Conservation (phyloP, 2,113 vertebrate species). For the Atrichornis clamosus region DNA sequence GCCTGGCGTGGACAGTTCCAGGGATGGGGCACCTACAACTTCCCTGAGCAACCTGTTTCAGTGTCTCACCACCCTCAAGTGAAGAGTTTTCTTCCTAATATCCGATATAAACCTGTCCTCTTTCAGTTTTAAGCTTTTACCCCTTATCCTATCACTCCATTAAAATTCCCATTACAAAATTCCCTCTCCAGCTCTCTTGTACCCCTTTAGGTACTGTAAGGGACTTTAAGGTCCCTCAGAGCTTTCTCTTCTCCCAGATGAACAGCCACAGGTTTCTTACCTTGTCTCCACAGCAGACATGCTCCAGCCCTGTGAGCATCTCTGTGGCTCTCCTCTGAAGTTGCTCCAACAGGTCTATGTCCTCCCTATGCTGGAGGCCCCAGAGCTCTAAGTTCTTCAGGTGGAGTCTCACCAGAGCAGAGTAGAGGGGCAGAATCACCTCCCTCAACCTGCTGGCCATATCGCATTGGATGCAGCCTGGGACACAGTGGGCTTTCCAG, state of each 20-base stretch:
- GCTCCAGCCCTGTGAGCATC: too few species aligned
- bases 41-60: not conserved
- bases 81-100: not conserved
- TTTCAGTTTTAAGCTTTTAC: not conserved
- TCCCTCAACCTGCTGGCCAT: rapidly evolving
- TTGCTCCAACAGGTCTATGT: not conserved
- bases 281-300: not conserved
- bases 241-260: not conserved
- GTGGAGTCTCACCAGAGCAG: not conserved
- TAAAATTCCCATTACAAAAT: not conserved
- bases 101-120: not conserved
- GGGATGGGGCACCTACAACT: not conserved
- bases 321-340: not conserved
- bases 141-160: not conserved
- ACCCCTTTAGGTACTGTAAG: not conserved
- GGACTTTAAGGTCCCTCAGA: not conserved
- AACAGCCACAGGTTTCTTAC: not conserved
- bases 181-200: not conserved
- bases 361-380: not conserved
- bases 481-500: not conserved
- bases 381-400: not conserved
- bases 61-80: not conserved
- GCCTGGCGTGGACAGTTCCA: not conserved
- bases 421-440: not conserved
- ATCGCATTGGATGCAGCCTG: not conserved